Percentiles rank a stretch among this genome's conserved stretches.
phyloP scores from a whole-genome alignment of 2,113 vertebrate genomes.

The Erythrocercus mccallii region DNA sequence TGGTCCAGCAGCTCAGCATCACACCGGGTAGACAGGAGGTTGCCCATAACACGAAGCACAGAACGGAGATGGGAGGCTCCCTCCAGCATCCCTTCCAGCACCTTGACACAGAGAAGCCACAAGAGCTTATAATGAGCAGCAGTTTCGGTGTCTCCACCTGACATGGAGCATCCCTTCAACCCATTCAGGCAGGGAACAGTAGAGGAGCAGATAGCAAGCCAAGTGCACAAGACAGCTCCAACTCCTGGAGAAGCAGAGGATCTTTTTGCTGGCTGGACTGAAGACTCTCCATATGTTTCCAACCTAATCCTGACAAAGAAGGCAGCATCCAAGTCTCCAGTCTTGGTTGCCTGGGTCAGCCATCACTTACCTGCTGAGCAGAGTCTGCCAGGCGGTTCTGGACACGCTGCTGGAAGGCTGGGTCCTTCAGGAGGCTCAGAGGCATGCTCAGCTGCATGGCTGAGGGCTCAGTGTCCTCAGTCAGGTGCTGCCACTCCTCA shows the following conservation, averaged over 20 bases:
- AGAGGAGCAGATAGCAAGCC: neutral
- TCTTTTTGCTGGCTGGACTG: neutral
- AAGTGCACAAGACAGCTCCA: neutral
- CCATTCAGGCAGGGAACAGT: neutral
- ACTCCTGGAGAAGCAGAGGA: neutral
- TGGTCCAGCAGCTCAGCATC: constrained; percentile 61
- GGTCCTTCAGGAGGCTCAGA: constrained; percentile 64
- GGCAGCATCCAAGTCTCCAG: neutral
- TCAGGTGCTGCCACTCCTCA: constrained; percentile 81
- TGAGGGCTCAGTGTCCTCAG: constrained; percentile 58
- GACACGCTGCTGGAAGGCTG: constrained; percentile 67
- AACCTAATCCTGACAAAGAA: neutral
- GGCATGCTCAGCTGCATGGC: constrained; percentile 49
- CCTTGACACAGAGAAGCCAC: constrained; percentile 59
- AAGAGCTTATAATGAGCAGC: neutral
- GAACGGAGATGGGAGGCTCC: constrained; percentile 72
- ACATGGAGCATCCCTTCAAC: neutral
- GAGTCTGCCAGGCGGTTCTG: constrained; percentile 69
- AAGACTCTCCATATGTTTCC: neutral
- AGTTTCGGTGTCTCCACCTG: neutral
- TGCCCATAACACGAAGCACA: constrained; percentile 74
- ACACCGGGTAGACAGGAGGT: constrained; percentile 73
- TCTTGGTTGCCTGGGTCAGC: neutral
- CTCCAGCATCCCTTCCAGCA: constrained; percentile 72
- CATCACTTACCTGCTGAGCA: constrained; percentile 77